Evolutionary conservation across 2,888 invertebrate species (phyloP), one percentile per base, ranked within the genome.

Genomic region (Amiota mariae): DNA sequence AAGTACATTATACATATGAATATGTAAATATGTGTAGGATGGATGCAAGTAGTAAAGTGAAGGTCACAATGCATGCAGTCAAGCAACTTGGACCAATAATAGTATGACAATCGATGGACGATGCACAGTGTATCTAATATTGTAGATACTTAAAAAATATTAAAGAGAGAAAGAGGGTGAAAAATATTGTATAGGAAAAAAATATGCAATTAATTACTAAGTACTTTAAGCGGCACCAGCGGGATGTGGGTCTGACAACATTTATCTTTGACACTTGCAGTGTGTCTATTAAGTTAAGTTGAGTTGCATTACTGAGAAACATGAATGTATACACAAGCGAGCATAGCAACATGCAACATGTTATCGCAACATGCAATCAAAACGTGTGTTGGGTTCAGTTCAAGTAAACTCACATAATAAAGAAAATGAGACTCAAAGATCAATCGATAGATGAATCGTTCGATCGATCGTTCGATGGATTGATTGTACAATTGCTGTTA

Each of bases 321-420:
- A 36, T 36, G 36, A 36, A 36, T 36, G 6, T 36, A 36, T 36
- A 8, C n/a, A 64, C 47, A 15, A 46, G 64, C 9, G 11, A 13
- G 18, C 18, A 18, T 15, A 11, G 15, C 57, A 48, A 66, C 18
- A 24, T 63, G 24, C 24, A 11, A 12, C 36, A 63, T 36, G 36
- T 63, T 63, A 63, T 68, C 67, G 18, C n/a, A 51, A 68, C 67
- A 54, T 68, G 67, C 67, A 54, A 54, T 68, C 67, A n/a, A 68
- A 68, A 68, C 67, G 51, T 68, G 67, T 66, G 24, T 47, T 68
- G 51, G 18, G 20, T 20, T 36, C 36, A 36, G 36, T 36, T 36
- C 36, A 36, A 36, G 36, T 36, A 36, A 36, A 36, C 36, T 36
- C 36, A 36, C 2, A 48, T 24, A 48, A 47, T 15, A 48, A 66